These are phyloP conservation scores for Tethya wilhelma DNA, from an alignment of 37 sponge, comb jelly and placozoan species.

Conservation along the genomic window DNA sequence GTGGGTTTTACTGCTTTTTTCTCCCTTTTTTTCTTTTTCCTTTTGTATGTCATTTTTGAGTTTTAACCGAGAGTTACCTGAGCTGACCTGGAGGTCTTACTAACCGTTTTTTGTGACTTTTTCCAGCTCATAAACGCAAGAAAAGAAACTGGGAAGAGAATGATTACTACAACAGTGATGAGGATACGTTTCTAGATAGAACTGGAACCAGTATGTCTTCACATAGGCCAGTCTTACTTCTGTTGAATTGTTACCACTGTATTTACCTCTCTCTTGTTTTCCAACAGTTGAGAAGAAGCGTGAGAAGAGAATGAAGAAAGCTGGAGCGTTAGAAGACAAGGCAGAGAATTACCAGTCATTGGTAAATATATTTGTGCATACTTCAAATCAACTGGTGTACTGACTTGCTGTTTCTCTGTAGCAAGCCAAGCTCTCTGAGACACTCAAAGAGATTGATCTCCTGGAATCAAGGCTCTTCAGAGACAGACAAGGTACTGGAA, in stretches of 20 bases:
- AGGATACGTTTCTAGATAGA: too few species aligned
- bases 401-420: background rate
- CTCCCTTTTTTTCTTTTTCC: too few species aligned
- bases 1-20: too few species aligned
- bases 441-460: background rate
- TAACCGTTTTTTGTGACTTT: too few species aligned
- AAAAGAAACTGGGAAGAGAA: slow-evolving; percentile 82
- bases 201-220: slow-evolving; percentile 78
- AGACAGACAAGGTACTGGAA: slow-evolving; percentile 9
- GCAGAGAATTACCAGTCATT: slow-evolving; percentile 80
- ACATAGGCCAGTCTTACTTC: too few species aligned
- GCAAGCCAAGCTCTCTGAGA: slow-evolving; percentile 6
- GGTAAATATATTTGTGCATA: slow-evolving; percentile 34
- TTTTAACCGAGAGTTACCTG: too few species aligned
- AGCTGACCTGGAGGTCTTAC: too few species aligned
- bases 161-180: slow-evolving; percentile 95
- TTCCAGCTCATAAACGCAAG: slow-evolving; percentile 64
- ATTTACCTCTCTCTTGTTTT: background rate
- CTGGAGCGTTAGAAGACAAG: slow-evolving; percentile 56
- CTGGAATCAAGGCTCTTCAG: slow-evolving; percentile 6
- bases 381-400: background rate
- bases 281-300: slow-evolving; percentile 82
- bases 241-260: too few species aligned
- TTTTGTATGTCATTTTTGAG: too few species aligned
- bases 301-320: slow-evolving; percentile 76